Base-by-base conservation (phyloP, 2,113 vertebrate species). In the Mellivora capensis region DNA sequence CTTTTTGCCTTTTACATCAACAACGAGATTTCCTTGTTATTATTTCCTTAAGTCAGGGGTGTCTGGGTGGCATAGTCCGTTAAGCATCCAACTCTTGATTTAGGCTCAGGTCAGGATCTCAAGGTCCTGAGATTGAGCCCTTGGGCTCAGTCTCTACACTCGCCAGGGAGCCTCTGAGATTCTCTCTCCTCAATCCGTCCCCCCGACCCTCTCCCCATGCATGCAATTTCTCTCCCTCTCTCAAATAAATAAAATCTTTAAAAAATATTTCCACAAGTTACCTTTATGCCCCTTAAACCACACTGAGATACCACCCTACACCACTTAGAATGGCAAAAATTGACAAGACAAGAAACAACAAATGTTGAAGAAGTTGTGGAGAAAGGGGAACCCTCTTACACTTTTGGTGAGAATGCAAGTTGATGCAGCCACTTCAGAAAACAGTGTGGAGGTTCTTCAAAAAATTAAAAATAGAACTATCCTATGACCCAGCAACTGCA, bases 171-270 rank as follows among this genome's bases (percentile, higher is more conserved):
- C n/a, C 67, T 69, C 34, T 37, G 34, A 69, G n/a, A 37, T 37
- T 37, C 34, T 69, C 67, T 69, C 67, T 10, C 67, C 67, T 37
- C 17, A 20, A 31, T 7, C 31, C 3, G 1, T 6, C 15, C 64
- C 64, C 3, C 2, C 0, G 3, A 7, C 6, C 34, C 34, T 31
- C 14, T 67, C 31, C 31, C 29, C 4, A 6, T 69, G 34, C 6
- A 3, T 37, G 34, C 13, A 31, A 31, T 64, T 64, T 64, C 27
- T 62, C 12, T 64, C 17, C n/a, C 64, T 69, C 34, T 69, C 18
- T 20, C 9, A 29, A 62, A 62, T 62, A 64, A 64, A 62, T 14
- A 64, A 64, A 31, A 6, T 64, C 4, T 64, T 62, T 31, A 6
- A 69, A 20, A 69, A 44, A 31, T 31, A 59, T 80, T 71, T 94